Evolutionary conservation across 2,888 invertebrate genomes (phyloP), one percentile per base, ranked within the genome.

Genomic region (Mesorhabditis belari): DNA sequence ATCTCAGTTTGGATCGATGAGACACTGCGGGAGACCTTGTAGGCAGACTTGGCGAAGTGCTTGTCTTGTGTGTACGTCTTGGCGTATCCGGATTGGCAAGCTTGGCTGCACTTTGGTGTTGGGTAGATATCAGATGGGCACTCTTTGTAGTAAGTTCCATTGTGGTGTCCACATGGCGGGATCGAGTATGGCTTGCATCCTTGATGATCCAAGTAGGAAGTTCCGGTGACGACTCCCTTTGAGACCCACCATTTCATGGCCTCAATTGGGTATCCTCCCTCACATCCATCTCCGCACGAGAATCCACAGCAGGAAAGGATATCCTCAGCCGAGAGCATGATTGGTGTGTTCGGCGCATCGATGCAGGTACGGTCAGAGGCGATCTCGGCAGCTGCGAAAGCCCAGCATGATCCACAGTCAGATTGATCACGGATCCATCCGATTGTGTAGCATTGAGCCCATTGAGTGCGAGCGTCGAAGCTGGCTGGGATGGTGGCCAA

Each of bases 331-430:
- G 19, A 9, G n/a, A 35, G 44, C 44, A 35, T 35, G 44, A 35
- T 17, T 1, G 62, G 58, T 23, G 73, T 71, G 49, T 82, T 82
- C 4, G 76, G 63, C 23, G 81, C 81, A 26, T 78, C 73, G 65
- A 84, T 83, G 68, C 84, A 84, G 62, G 81, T 79, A 59, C 84
- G 73, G 73, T 84, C 84, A 25, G 83, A 80, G 77, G 83, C 83
- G 49, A 83, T 81, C 64, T 83, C 83, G 19, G 82, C 83, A 29
- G 83, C 82, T 53, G 81, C 83, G 71, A 84, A 83, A 0, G 84
- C 83, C 91, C 91, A 91, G 83, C 92, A 92, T 50, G 91, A 91
- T 26, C 92, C 92, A 81, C 92, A 93, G 19, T 89, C 88, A 17
- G 90, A 90, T 82, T 91, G 91, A 83, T 91, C 90, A 70, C 91